Percentiles rank a stretch among this genome's conserved stretches.
Evolutionary conservation across 2,113 vertebrate species (phyloP).

Genomic region (Pimephales promelas): DNA sequence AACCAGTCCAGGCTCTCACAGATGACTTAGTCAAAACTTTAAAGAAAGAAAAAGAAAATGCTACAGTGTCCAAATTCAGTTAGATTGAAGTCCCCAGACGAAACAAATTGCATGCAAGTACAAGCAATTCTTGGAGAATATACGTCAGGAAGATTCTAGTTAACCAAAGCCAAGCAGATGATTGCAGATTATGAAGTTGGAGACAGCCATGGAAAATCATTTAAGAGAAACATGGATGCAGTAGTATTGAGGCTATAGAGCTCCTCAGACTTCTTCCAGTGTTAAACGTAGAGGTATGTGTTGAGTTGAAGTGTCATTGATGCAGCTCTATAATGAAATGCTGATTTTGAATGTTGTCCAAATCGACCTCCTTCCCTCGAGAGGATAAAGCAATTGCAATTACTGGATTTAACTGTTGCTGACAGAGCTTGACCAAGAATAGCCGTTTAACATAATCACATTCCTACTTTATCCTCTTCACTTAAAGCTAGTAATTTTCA

Average conservation of each 20-base stretch:
- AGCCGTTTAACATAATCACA: slow-evolving; percentile 22
- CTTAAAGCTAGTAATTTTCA: slow-evolving; percentile 17
- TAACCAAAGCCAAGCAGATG: slow-evolving; percentile 28
- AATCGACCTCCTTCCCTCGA: neutral
- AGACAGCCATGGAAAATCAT: slow-evolving; percentile 42
- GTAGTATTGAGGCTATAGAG: slow-evolving; percentile 1
- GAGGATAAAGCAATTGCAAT: slow-evolving; percentile 27
- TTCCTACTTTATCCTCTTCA: slow-evolving; percentile 15
- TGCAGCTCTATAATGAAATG: neutral
- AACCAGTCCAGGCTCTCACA: slow-evolving; percentile 33
- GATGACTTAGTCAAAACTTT: slow-evolving; percentile 30
- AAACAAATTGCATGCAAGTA: slow-evolving; percentile 36
- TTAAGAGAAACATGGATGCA: slow-evolving; percentile 35
- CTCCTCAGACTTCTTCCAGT: slow-evolving; percentile 32
- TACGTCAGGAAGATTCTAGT: slow-evolving; percentile 27
- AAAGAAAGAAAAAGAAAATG: neutral
- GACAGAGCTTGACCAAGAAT: slow-evolving; percentile 15
- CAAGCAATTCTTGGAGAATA: slow-evolving; percentile 16
- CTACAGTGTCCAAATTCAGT: slow-evolving; percentile 37
- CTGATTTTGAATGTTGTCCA: slow-evolving; percentile 21
- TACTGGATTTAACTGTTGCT: slow-evolving; percentile 19
- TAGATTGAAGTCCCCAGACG: slow-evolving; percentile 28
- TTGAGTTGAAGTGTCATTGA: slow-evolving; percentile 3
- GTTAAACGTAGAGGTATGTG: neutral
- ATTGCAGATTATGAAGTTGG: slow-evolving; percentile 30